These are phyloP conservation scores for Ceratina australensis DNA, from an alignment of 1,140 invertebrate species.

Conservation along the genomic window DNA sequence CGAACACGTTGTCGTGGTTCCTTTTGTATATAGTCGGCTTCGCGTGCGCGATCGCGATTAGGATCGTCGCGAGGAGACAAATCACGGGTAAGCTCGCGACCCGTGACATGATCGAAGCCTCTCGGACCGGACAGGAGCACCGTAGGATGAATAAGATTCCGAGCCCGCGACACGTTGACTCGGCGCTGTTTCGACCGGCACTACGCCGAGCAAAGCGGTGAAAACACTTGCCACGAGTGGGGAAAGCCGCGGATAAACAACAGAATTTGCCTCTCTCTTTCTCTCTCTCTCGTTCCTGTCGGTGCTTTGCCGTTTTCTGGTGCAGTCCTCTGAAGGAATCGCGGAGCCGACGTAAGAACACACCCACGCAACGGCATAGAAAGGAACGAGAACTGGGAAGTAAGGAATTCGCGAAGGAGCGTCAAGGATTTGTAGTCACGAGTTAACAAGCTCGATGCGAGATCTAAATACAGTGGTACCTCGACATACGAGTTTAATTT, in stretches of 20 bases:
- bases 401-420: slow-evolving; percentile 13
- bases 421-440: slow-evolving; percentile 54
- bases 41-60: slow-evolving; percentile 43
- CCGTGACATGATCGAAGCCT: background rate
- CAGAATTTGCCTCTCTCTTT: slow-evolving; percentile 43
- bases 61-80: slow-evolving; percentile 55
- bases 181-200: slow-evolving; percentile 45
- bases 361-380: too few relatives aligned
- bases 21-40: slow-evolving; percentile 74
- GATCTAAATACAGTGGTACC: too few relatives aligned
- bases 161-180: slow-evolving; percentile 13
- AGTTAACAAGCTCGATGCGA: slow-evolving; percentile 16
- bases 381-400: too few relatives aligned
- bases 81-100: slow-evolving; percentile 29
- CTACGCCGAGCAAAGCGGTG: slow-evolving; percentile 50
- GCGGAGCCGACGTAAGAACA: too few relatives aligned
- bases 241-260: slow-evolving; percentile 66
- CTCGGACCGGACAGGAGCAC: background rate
- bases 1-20: slow-evolving; percentile 73
- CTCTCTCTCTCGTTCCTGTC: background rate
- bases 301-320: slow-evolving; percentile 4
- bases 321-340: slow-evolving; percentile 30
- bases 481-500: too few relatives aligned
- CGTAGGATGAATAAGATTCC: background rate
- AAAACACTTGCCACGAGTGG: slow-evolving; percentile 66